Conservation (phyloP, 2,888 invertebrate species). For the Diplolepis rosae region DNA sequence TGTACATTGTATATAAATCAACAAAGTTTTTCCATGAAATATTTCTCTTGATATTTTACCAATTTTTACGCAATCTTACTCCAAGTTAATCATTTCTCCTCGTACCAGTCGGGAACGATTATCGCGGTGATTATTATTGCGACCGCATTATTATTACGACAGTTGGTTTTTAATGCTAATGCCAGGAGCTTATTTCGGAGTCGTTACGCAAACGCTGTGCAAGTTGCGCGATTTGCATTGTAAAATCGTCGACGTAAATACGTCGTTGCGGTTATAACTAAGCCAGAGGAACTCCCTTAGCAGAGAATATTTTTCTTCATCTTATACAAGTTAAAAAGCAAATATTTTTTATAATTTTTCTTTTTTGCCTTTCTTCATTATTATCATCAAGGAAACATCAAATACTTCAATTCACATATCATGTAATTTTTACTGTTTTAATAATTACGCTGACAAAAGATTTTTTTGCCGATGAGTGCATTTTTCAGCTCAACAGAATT, state of each 20-base stretch:
- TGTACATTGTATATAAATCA: too few species aligned
- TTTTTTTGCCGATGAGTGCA: too few species aligned
- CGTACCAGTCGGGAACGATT: constrained; percentile 14
- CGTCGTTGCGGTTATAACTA: constrained; percentile 27
- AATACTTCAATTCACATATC: background rate
- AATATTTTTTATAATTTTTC: background rate
- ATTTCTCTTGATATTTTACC: too few species aligned
- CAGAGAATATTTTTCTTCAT: constrained; percentile 4
- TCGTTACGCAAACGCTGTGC: constrained; percentile 20
- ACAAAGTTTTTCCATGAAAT: too few species aligned
- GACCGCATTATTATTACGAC: constrained; percentile 27
- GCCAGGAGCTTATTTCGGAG: constrained; percentile 22
- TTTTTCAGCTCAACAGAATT: too few species aligned
- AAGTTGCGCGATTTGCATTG: constrained; percentile 28
- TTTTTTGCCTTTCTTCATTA: background rate
- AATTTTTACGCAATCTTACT: constrained; percentile 8
- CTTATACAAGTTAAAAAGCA: background rate
- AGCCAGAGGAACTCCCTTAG: constrained; percentile 10
- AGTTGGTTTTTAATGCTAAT: constrained; percentile 30
- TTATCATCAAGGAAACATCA: too few species aligned
- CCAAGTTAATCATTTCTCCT: constrained; percentile 19
- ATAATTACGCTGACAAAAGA: too few species aligned
- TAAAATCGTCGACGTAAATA: constrained; percentile 26
- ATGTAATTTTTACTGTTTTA: too few species aligned
- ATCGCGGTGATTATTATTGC: constrained; percentile 26